Percentiles rank a stretch among this genome's conserved stretches.
These are phyloP conservation scores for Heliangelus exortis DNA, from an alignment of 2,797 vertebrate genomes.

Conservation along the genomic window DNA sequence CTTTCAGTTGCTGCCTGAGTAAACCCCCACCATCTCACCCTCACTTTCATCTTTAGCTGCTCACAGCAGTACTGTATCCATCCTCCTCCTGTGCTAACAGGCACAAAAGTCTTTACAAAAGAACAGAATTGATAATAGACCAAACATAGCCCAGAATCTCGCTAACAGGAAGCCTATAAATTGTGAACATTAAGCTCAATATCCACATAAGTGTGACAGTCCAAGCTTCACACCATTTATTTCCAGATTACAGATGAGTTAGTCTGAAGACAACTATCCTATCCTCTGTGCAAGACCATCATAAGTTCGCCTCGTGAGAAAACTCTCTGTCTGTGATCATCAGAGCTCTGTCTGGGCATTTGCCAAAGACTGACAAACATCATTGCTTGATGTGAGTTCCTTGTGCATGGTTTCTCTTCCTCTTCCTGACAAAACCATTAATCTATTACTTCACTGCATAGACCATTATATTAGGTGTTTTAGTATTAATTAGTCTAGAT, in stretches of 20 bases:
- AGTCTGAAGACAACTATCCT: background rate
- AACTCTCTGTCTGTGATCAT: background rate
- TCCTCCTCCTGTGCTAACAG: background rate
- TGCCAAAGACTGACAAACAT: background rate
- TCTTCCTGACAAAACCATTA: background rate
- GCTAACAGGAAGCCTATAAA: background rate
- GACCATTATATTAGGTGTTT: background rate
- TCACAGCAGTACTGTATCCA: background rate
- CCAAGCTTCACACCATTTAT: background rate
- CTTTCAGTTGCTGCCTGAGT: background rate
- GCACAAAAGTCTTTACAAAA: background rate
- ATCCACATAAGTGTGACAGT: background rate
- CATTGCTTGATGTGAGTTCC: background rate
- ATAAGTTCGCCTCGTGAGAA: background rate
- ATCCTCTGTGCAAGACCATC: background rate
- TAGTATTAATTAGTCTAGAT: background rate
- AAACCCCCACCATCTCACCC: background rate
- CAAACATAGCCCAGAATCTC: background rate
- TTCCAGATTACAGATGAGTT: background rate
- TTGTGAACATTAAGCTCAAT: background rate
- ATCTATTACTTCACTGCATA: background rate
- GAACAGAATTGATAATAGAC: background rate
- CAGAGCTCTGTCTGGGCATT: background rate
- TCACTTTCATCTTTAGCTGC: background rate
- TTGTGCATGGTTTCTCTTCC: background rate